phyloP scores from a whole-genome alignment of 2,797 vertebrate genomes.

The Lycodopsis pacificus region DNA sequence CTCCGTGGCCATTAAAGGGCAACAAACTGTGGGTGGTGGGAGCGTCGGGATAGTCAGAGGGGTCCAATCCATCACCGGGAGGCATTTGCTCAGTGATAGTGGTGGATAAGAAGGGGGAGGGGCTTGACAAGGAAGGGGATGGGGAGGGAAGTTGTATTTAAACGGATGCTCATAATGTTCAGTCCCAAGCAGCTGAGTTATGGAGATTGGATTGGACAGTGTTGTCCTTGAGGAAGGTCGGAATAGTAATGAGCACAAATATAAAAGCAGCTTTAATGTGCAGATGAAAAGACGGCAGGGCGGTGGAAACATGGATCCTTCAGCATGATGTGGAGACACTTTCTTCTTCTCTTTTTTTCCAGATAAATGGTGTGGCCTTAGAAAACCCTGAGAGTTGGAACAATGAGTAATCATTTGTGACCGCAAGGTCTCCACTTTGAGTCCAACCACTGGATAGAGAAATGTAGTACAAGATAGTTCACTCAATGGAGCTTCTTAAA shows the following conservation, averaged over 20 bases:
- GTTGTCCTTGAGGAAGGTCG: constrained; percentile 67
- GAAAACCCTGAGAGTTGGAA: not conserved
- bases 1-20: not conserved
- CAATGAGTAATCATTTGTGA: constrained; percentile 1
- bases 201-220: constrained; percentile 52
- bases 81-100: constrained; percentile 8
- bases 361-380: constrained; percentile 13
- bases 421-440: not conserved
- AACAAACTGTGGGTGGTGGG: constrained; percentile 18
- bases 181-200: constrained; percentile 45
- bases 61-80: constrained; percentile 47
- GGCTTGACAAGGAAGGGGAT: not conserved
- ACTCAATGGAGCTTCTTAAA: not conserved
- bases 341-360: not conserved
- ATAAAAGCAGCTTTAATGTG: constrained; percentile 44
- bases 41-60: not conserved
- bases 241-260: constrained; percentile 38
- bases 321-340: not conserved
- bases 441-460: not conserved
- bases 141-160: constrained; percentile 16
- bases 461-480: not conserved
- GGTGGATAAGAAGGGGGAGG: not conserved
- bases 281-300: constrained; percentile 13
- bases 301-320: not conserved
- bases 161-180: constrained; percentile 36